Evolutionary conservation across 2,888 invertebrate species (phyloP).

Genomic region (Habroteleia sp.): DNA sequence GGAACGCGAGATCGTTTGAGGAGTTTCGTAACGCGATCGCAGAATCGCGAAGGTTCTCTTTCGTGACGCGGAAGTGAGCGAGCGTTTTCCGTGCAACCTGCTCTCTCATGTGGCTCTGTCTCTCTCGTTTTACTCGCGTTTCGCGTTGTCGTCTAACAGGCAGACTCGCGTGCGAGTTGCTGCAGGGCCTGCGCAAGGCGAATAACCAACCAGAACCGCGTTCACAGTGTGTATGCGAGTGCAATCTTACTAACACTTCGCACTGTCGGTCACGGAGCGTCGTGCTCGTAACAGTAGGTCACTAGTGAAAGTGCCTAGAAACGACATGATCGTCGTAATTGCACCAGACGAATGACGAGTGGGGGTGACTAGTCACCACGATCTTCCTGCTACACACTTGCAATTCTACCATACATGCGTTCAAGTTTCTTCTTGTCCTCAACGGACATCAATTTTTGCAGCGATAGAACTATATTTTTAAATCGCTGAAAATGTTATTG

Average conservation of each 20-base stretch:
- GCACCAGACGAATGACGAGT: slow-evolving; percentile 67
- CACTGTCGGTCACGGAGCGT: slow-evolving; percentile 65
- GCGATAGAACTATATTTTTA: no score
- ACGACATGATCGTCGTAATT: slow-evolving; percentile 75
- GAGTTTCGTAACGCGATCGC: slow-evolving; percentile 43
- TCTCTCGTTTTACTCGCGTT: slow-evolving; percentile 32
- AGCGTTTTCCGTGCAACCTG: slow-evolving; percentile 18
- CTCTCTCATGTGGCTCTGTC: neutral
- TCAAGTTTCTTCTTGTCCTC: slow-evolving; percentile 37
- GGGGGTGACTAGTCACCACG: slow-evolving; percentile 68
- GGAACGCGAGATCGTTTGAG: slow-evolving; percentile 1
- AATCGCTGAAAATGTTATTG: neutral
- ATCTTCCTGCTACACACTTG: slow-evolving; percentile 71
- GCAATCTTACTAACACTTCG: slow-evolving; percentile 37
- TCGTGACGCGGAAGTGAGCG: slow-evolving; percentile 49
- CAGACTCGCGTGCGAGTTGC: slow-evolving; percentile 36
- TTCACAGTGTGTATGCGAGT: slow-evolving; percentile 18
- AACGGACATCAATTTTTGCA: neutral
- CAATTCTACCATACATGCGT: slow-evolving; percentile 51
- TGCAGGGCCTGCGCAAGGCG: slow-evolving; percentile 32
- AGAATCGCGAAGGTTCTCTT: slow-evolving; percentile 36
- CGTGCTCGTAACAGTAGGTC: slow-evolving; percentile 76
- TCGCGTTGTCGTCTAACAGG: slow-evolving; percentile 21
- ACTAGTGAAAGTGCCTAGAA: slow-evolving; percentile 79
- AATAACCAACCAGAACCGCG: slow-evolving; percentile 9